Evolutionary conservation across 2,113 vertebrate species (phyloP).

Genomic region (Fukomys damarensis): DNA sequence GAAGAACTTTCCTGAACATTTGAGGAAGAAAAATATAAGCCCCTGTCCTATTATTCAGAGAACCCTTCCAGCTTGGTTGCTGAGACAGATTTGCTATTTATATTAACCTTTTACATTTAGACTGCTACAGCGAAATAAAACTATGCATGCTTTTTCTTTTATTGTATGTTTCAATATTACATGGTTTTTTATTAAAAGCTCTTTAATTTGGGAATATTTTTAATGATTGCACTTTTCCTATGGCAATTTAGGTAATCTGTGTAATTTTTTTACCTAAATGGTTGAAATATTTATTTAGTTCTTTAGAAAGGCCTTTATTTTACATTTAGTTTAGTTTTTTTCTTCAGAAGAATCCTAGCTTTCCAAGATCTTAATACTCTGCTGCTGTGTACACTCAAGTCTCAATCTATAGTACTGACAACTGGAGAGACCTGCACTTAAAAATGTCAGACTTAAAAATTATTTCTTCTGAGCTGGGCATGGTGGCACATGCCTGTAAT

Average conservation of each 20-base stretch:
- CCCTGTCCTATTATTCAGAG: not conserved
- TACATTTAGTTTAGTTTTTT: not conserved
- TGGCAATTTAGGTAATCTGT: not conserved
- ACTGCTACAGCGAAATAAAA: not conserved
- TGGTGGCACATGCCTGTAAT: too few species aligned
- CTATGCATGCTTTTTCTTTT: not conserved
- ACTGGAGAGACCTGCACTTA: not conserved
- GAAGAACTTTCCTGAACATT: not conserved
- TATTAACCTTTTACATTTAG: not conserved
- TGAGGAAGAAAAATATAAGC: not conserved
- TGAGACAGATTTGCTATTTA: not conserved
- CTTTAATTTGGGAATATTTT: slow-evolving; percentile 39
- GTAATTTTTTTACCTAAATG: not conserved
- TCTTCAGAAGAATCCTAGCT: not conserved
- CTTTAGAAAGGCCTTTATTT: slow-evolving; percentile 19
- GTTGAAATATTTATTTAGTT: not conserved
- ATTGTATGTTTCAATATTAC: not conserved
- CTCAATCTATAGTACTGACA: not conserved
- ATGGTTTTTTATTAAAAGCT: not conserved
- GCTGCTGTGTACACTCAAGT: not conserved
- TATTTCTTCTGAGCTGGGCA: too few species aligned
- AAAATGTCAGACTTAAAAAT: slow-evolving; percentile 29
- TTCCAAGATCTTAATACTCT: slow-evolving; percentile 22
- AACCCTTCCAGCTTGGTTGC: not conserved
- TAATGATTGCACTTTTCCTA: not conserved